Evolutionary conservation across 2,113 vertebrate species (phyloP).

Genomic region (Callaeas wilsoni): DNA sequence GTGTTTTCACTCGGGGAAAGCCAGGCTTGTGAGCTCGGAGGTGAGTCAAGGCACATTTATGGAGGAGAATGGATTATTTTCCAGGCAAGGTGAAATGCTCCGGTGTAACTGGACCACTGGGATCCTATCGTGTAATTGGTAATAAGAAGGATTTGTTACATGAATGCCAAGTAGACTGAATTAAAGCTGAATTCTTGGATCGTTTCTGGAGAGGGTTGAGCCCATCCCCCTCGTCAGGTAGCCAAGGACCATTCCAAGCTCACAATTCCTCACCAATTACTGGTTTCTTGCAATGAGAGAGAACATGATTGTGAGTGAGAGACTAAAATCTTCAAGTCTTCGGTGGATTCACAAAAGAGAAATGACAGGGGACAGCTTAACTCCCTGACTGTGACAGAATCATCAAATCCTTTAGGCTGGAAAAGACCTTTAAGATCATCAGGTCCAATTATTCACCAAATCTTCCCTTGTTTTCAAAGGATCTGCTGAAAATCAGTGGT

Average conservation of each 20-base stretch:
- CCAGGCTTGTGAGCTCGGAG: background rate
- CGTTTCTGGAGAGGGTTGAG: background rate
- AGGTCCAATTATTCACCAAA: fast-evolving
- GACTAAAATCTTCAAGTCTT: background rate
- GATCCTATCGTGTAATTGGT: background rate
- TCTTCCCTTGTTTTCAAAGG: background rate
- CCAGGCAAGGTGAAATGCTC: background rate
- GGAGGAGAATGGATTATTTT: background rate
- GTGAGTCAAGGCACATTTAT: background rate
- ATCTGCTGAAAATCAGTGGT: background rate
- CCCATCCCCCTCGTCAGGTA: background rate
- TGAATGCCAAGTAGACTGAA: background rate
- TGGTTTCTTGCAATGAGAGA: background rate
- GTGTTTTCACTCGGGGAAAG: background rate
- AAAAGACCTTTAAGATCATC: background rate
- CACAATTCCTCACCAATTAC: background rate
- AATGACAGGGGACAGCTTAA: background rate
- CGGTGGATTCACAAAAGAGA: background rate
- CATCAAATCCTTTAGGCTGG: background rate
- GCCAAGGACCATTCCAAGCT: background rate
- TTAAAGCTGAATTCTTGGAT: background rate
- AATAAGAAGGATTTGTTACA: background rate
- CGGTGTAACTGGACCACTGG: background rate
- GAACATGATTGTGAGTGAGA: background rate
- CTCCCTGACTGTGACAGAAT: background rate